Evolutionary conservation across 2,113 vertebrate genomes (phyloP), one percentile per base, ranked within the genome.

Genomic region (Catagonus wagneri): DNA sequence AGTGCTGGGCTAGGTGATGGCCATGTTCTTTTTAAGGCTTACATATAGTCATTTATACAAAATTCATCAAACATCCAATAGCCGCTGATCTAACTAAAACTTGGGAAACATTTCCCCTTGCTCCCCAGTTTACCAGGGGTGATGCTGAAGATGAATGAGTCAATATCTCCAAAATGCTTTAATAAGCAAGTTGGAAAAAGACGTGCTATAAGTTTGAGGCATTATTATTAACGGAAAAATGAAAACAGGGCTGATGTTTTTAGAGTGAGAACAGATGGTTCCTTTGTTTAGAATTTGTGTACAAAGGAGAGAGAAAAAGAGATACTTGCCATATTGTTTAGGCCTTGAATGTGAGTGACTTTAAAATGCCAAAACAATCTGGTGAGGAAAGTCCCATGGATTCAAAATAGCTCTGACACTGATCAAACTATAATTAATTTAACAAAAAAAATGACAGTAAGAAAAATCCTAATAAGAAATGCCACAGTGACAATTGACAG

Each of bases 401-500:
- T 98, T 97, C 96, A 97, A 96, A 98, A 97, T 97, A 98, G 97
- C 95, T 97, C 83, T 79, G 92, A 72, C 92, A 68, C 71, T 90
- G 95, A 97, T 97, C 93, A 96, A 95, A 96, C 96, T 97, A 76
- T 97, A 98, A 98, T 98, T 97, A 98, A 96, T 97, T 60, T 85
- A 97, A 97, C 94, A 97, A 97, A 95, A 95, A 84, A 96, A 96
- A 95, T 96, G 96, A 96, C 94, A 95, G 93, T 86, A 97, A 86
- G 94, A 96, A 95, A 97, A 97, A 96, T 93, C 75, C 87, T 96
- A 89, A 94, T 78, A 95, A 97, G 95, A 96, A 97, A 90, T 89
- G 74, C 87, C 76, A 76, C 11, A 0, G 50, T 72, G 86, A 97
- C 95, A 97, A 74, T 66, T 94, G 95, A 95, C 84, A 90, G 12